Evolutionary conservation across 1,140 invertebrate species (phyloP), one percentile per base, ranked within the genome.

Genomic region (Papilio glaucus): DNA sequence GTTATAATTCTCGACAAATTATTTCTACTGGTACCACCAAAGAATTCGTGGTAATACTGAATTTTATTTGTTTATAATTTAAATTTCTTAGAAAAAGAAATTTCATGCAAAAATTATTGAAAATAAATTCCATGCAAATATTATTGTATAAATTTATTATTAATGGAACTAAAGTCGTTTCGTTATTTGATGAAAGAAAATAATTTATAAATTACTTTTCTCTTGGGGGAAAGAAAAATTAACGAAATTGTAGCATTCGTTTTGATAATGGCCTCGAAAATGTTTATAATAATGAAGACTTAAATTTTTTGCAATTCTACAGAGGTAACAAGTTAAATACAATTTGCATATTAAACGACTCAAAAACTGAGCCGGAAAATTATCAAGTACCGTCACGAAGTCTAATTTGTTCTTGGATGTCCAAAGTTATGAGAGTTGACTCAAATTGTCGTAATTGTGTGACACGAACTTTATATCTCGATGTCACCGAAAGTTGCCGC

Each of bases 391-490:
- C 62, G 78, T 78, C 80, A 79, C 72, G 74, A 83, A 75, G 76
- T 75, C 76, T 82, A 86, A 85, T 88, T 80, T 84, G 80, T 78
- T 77, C 78, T 78, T 78, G 83, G 78, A 83, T 85, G 75, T 82
- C 78, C 75, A 81, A 85, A 86, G 77, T 83, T 85, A 71, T 72
- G 73, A 73, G 77, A 87, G 81, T 83, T 81, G 38, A 80, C 83
- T 86, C 81, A 87, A 90, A 87, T 87, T 85, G 81, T 81, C 80
- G 81, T 90, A 86, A 88, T 84, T 87, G 82, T 81, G 83, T 83
- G 77, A 78, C 69, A 76, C 70, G 72, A 88, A 86, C 82, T 84
- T 86, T 80, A 83, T 86, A 87, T 87, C 81, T 84, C 80, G 82
- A 81, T 84, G 85, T 87, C 82, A 79, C 84, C 77, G 76, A 79